Percentiles rank a stretch among this genome's conserved stretches.
Evolutionary conservation across 2,113 vertebrate species (phyloP).

Genomic region (Noturus placidus): DNA sequence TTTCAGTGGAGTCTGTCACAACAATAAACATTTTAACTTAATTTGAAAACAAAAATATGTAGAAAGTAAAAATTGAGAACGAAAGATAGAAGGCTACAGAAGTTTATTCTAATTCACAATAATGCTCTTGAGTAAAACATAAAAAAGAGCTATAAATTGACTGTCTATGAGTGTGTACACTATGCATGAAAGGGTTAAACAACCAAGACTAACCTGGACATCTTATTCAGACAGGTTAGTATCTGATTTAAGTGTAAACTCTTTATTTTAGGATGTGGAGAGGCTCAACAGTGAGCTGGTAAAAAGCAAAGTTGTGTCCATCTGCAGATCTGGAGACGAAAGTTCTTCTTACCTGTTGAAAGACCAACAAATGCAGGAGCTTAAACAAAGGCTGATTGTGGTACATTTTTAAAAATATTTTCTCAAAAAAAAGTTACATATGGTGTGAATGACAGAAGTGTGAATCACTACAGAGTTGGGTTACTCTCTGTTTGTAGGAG

Average conservation of each 20-base stretch:
- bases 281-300: slow-evolving; percentile 80
- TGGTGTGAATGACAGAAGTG: background rate
- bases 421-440: background rate
- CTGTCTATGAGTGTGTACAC: background rate
- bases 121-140: background rate
- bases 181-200: background rate
- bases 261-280: slow-evolving; percentile 80
- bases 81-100: background rate
- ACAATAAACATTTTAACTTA: background rate
- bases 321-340: slow-evolving; percentile 74
- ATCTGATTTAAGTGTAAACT: background rate
- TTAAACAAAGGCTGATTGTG: slow-evolving; percentile 79
- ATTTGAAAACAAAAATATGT: background rate
- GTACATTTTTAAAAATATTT: slow-evolving; percentile 66
- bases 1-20: background rate
- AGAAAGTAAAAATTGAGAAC: background rate
- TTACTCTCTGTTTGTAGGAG: slow-evolving; percentile 69
- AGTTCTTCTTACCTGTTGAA: slow-evolving; percentile 67
- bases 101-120: background rate
- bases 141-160: background rate
- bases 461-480: background rate
- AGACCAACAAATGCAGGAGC: slow-evolving; percentile 81
- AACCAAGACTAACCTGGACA: background rate
- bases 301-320: slow-evolving; percentile 78
- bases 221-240: background rate